phyloP scores from a whole-genome alignment of 2,888 invertebrate genomes.

The Nymphalis urticae region DNA sequence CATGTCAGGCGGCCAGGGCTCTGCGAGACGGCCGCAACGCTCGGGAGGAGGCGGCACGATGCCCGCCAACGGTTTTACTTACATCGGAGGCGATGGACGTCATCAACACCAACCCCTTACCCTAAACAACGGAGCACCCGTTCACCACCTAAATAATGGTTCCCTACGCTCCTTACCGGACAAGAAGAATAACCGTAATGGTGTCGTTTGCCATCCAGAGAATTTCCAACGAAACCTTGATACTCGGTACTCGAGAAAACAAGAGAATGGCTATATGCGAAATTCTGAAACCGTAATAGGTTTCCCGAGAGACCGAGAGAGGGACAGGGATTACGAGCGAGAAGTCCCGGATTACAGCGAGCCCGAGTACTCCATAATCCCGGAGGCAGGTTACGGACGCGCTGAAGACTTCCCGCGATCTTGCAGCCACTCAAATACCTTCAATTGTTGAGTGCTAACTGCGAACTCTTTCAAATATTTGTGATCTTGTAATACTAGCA shows the following conservation, averaged over 20 bases:
- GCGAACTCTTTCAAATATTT: conserved; percentile 65
- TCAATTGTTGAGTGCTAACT: conserved; percentile 74
- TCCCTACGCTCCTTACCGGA: conserved; percentile 76
- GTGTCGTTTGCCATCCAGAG: conserved; percentile 73
- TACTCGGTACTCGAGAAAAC: conserved; percentile 75
- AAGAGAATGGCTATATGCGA: conserved; percentile 77
- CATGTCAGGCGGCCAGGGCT: conserved; percentile 84
- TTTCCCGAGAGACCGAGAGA: conserved; percentile 58
- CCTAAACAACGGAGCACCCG: conserved; percentile 78
- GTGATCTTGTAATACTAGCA: conserved; percentile 82
- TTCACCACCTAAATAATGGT: conserved; percentile 77
- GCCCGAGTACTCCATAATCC: conserved; percentile 78
- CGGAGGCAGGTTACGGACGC: conserved; percentile 65
- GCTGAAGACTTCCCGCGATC: conserved; percentile 68
- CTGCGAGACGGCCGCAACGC: conserved; percentile 76
- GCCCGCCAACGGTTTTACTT: conserved; percentile 88
- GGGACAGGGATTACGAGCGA: conserved; percentile 60
- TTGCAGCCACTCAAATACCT: conserved; percentile 77
- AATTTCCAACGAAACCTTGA: conserved; percentile 79
- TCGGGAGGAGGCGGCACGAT: conserved; percentile 82
- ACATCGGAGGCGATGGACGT: conserved; percentile 86
- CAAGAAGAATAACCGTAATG: conserved; percentile 74
- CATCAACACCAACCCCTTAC: conserved; percentile 75
- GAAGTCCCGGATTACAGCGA: conserved; percentile 69
- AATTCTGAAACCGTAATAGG: conserved; percentile 73